Conservation (phyloP, 2,797 vertebrate genomes). For the Poeciliopsis gracilis region DNA sequence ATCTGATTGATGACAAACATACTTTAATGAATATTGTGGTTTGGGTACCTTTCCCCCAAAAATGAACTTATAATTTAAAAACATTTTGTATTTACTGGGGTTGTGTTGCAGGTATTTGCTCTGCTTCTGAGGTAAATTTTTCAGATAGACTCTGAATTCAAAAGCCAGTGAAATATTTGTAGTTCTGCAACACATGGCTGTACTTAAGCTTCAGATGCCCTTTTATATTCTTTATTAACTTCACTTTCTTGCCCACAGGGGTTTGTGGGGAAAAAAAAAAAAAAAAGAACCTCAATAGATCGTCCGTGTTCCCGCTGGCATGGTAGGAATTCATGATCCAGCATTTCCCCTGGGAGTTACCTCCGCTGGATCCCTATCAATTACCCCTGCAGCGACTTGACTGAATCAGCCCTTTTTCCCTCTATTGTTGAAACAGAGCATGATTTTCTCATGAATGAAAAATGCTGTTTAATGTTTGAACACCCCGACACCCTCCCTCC, state of each 20-base stretch:
- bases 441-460: conserved; percentile 82
- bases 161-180: conserved; percentile 22
- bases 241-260: conserved; percentile 60
- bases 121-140: conserved; percentile 10
- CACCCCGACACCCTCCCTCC: conserved; percentile 38
- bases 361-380: conserved; percentile 80
- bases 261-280: conserved; percentile 21
- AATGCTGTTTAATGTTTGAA: conserved; percentile 81
- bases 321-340: conserved; percentile 74
- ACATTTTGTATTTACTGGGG: neutral
- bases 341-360: conserved; percentile 73
- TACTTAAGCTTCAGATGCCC: conserved; percentile 60
- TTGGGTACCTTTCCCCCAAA: neutral
- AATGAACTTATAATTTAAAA: neutral
- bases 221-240: conserved; percentile 68
- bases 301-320: conserved; percentile 61
- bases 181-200: conserved; percentile 38
- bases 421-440: conserved; percentile 78
- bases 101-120: neutral
- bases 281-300: conserved; percentile 56
- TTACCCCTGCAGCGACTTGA: conserved; percentile 76
- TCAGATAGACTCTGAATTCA: neutral
- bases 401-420: conserved; percentile 78
- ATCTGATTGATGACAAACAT: too few relatives aligned
- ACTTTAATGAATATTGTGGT: neutral